Evolutionary conservation across 1,140 invertebrate genomes (phyloP), one percentile per base, ranked within the genome.

Genomic region (Drosophila arawakana): DNA sequence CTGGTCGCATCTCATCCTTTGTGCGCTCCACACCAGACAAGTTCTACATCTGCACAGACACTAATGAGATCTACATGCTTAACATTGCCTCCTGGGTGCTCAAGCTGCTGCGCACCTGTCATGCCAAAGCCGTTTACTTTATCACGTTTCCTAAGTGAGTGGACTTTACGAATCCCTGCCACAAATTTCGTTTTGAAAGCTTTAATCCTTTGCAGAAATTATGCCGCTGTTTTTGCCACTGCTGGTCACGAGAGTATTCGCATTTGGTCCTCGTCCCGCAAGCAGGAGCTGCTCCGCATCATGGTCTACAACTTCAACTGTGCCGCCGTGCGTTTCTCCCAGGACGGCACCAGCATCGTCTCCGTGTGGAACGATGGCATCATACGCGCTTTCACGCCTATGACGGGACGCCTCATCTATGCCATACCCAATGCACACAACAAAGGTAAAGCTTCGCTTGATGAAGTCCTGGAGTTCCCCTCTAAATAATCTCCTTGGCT

Each of bases 341-440:
- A 94, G 39, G 96, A 98, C 92, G 97, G 97, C 44, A 95, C 95
- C 82, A 95, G 94, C 57, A 95, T 98, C 73, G 93, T 97, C 25
- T 95, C 95, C 9, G 96, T 94, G 1, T 98, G 97, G 97, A 96
- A 97, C 92, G 97, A 98, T 94, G 97, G 97, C 41, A 95, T 95
- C 78, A 97, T 98, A 66, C 94, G 97, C 68, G 95, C 96, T 4
- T 98, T 97, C 88, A 97, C 96, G 1, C 96, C 97, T 1, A 94
- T 97, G 72, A 96, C 95, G 3, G 97, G 97, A 0, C 93, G 94
- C 37, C 92, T 97, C 1, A 95, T 97, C 59, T 98, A 96, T 92
- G 94, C 94, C 35, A 97, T 98, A 75, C 93, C 95, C 49, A 96
- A 98, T 93, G 96, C 97, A 7, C 97, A 99, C 91, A 96, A 96